A percentile compares a stretch with the other conserved stretches of the same genome.
phyloP scores from a whole-genome alignment of 2,888 invertebrate species.

The Microctonus aethiopoides region DNA sequence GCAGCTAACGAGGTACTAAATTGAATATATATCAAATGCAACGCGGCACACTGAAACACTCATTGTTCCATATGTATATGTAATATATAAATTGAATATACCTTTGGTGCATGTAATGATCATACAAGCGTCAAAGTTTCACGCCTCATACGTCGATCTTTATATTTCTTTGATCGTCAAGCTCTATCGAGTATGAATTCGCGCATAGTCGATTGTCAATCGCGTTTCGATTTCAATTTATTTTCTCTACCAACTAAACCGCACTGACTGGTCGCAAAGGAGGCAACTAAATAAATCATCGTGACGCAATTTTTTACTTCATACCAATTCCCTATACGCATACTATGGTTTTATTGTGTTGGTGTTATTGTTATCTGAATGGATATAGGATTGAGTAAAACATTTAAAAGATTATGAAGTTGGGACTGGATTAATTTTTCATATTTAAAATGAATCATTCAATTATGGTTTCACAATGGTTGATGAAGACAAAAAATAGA shows the following conservation, averaged over 20 bases:
- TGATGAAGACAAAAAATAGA: too few relatives aligned
- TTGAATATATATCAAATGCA: conserved; percentile 31
- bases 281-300: background rate
- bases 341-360: background rate
- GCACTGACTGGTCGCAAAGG: background rate
- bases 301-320: background rate
- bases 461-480: too few relatives aligned
- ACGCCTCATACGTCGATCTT: conserved; percentile 29
- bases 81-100: background rate
- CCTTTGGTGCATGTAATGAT: conserved; percentile 7
- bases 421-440: too few relatives aligned
- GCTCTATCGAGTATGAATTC: conserved; percentile 18
- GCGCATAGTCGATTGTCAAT: conserved; percentile 14
- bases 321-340: background rate
- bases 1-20: conserved; percentile 43
- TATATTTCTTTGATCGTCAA: conserved; percentile 18
- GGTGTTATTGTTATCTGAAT: too few relatives aligned
- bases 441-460: too few relatives aligned
- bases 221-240: conserved; percentile 13
- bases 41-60: conserved; percentile 24
- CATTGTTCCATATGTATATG: too few relatives aligned
- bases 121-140: conserved; percentile 36
- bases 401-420: too few relatives aligned
- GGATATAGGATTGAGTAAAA: too few relatives aligned
- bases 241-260: background rate